These are phyloP conservation scores for Takifugu flavidus DNA, from an alignment of 2,113 vertebrate species.

Conservation along the genomic window DNA sequence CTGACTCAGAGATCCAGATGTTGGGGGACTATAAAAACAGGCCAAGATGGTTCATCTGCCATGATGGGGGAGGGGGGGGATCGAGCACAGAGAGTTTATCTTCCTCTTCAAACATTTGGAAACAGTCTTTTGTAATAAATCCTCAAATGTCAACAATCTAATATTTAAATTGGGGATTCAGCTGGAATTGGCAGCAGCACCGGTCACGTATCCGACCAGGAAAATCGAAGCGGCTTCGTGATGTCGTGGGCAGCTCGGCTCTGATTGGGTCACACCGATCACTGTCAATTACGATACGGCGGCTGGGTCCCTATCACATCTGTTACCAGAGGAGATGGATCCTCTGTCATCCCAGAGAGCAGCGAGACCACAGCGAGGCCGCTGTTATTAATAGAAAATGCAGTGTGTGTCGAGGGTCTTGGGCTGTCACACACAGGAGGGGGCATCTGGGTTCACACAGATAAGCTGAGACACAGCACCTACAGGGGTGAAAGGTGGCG, in stretches of 20 bases:
- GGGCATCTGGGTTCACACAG: conserved; percentile 13
- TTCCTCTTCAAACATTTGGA: too few species aligned
- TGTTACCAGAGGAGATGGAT: conserved; percentile 31
- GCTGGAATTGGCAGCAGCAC: too few species aligned
- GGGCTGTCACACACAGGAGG: conserved; percentile 45
- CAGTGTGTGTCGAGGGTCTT: conserved; percentile 36
- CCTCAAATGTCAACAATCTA: too few species aligned
- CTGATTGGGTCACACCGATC: conserved; percentile 11
- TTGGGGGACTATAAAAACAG: too few species aligned
- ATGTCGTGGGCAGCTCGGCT: conserved; percentile 19
- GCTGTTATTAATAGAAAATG: conserved; percentile 56
- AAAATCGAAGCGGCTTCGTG: conserved; percentile 3
- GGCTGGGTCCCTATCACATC: conserved; percentile 34
- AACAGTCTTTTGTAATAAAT: too few species aligned
- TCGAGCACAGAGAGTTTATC: too few species aligned
- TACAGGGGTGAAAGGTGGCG: conserved; percentile 15
- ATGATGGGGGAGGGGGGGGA: too few species aligned
- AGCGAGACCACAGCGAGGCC: conserved; percentile 20
- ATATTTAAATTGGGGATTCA: too few species aligned
- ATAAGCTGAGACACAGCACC: conserved; percentile 20
- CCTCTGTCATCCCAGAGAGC: conserved; percentile 12
- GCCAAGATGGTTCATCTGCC: too few species aligned
- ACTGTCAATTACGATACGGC: conserved; percentile 28
- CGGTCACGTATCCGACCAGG: background rate
- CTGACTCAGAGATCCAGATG: too few species aligned